Evolutionary conservation across 2,888 invertebrate species (phyloP).

Genomic region (Meiosimyza decipiens): DNA sequence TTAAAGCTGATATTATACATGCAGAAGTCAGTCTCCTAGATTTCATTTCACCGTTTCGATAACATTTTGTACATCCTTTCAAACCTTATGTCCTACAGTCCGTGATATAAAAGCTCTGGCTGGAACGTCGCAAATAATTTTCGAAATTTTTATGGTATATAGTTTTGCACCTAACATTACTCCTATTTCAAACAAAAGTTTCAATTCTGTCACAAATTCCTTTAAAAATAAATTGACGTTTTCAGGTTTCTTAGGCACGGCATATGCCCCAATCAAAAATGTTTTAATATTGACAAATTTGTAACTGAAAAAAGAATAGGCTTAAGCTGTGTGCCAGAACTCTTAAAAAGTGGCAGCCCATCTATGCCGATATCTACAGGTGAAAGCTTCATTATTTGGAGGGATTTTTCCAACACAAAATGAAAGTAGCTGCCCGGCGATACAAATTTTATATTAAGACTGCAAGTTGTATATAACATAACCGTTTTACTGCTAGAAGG

Average conservation of each 20-base stretch:
- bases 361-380: slow-evolving; percentile 11
- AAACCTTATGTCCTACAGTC: slow-evolving; percentile 19
- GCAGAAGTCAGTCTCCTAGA: slow-evolving; percentile 17
- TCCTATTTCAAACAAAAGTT: neutral
- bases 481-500: too few species aligned
- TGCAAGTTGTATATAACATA: too few species aligned
- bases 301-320: neutral
- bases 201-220: slow-evolving; percentile 3
- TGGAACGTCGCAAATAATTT: slow-evolving; percentile 27
- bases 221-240: neutral
- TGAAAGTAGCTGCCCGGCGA: neutral
- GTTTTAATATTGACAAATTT: neutral
- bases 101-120: slow-evolving; percentile 25
- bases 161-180: neutral
- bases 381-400: neutral
- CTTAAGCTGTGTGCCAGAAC: neutral
- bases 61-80: slow-evolving; percentile 30
- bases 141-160: slow-evolving; percentile 1
- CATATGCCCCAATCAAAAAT: slow-evolving; percentile 11
- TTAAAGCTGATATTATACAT: neutral
- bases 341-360: slow-evolving; percentile 2
- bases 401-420: slow-evolving; percentile 1
- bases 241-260: neutral
- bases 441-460: too few species aligned
- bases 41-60: slow-evolving; percentile 25